Evolutionary conservation across 2,888 invertebrate species (phyloP), one percentile per base, ranked within the genome.

Genomic region (Seladonia tumulorum): DNA sequence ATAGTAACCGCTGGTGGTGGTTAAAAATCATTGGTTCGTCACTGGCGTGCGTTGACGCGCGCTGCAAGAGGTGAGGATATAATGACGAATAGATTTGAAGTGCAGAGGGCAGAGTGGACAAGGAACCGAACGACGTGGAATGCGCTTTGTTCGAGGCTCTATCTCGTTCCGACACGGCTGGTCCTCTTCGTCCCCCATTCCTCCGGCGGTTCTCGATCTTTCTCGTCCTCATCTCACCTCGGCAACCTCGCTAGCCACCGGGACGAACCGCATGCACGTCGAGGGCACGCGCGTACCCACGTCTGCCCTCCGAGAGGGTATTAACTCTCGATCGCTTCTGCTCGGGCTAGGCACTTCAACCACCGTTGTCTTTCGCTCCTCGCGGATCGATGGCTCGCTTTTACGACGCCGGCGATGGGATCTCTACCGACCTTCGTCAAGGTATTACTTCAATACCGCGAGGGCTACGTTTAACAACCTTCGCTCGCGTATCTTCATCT

Each of bases 71-170:
- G 90, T 85, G 91, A 90, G 87, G 88, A 92, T 91, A 87, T 91
- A 92, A 92, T 88, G 89, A 91, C 85, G 90, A 91, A 91, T 92
- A 89, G 89, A 92, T 90, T 89, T 88, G 89, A 91, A 90, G 89
- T 91, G 89, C 89, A 79, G 86, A 88, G 92, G 88, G 87, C 84
- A 87, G 85, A 79, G 80, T 86, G 87, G 89, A 92, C 92, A 92
- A 91, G 93, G 90, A 93, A 93, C 22, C 93, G 94, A 94, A 94
- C 93, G 91, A 93, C 90, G 92, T 90, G 93, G 93, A 94, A 94
- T 94, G 94, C 87, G 92, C 94, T 94, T 94, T 94, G 94, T 94
- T 94, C 92, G 85, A 86, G 81, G 83, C 80, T 93, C 91, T 92
- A 90, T 88, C 89, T 91, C 89, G 81, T 76, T 47, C 85, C 82